These are phyloP conservation scores for Mimumesa dahlbomi DNA, from an alignment of 2,888 invertebrate species.

Conservation along the genomic window DNA sequence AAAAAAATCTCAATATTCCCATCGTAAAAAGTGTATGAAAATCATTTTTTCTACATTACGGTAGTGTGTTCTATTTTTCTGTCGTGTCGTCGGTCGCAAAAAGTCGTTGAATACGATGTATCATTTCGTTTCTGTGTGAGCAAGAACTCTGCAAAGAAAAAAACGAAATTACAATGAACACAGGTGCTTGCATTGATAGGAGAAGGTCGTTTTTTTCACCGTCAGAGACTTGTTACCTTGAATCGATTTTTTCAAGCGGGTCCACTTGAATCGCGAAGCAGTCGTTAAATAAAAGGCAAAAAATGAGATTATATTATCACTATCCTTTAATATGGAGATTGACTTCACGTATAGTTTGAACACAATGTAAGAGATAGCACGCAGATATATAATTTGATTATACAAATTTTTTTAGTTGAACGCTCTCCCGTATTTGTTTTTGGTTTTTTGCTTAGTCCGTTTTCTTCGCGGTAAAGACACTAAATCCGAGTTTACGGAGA, in stretches of 20 bases:
- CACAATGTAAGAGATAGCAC: slow-evolving; percentile 5
- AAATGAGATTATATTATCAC: slow-evolving; percentile 7
- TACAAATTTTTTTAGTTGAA: slow-evolving; percentile 14
- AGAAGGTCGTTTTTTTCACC: slow-evolving; percentile 77
- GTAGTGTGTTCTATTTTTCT: no score
- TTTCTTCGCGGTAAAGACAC: slow-evolving; percentile 4
- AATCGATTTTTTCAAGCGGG: slow-evolving; percentile 61
- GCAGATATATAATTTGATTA: slow-evolving; percentile 1
- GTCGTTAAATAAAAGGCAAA: background rate
- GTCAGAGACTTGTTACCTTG: slow-evolving; percentile 80
- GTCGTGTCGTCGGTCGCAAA: no score
- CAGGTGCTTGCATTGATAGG: slow-evolving; percentile 78
- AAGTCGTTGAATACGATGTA: background rate
- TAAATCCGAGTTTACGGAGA: no score
- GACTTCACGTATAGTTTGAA: background rate
- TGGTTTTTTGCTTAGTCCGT: slow-evolving; percentile 17
- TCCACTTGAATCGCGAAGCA: slow-evolving; percentile 1
- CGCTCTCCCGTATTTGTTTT: slow-evolving; percentile 24
- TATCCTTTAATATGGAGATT: slow-evolving; percentile 14
- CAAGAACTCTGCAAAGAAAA: background rate
- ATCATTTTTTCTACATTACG: background rate
- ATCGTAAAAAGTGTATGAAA: background rate
- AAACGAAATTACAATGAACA: slow-evolving; percentile 12
- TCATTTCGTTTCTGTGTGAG: background rate
- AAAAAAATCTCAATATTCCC: background rate